Conservation (phyloP, 2,113 vertebrate species). For the Saccopteryx bilineata region DNA sequence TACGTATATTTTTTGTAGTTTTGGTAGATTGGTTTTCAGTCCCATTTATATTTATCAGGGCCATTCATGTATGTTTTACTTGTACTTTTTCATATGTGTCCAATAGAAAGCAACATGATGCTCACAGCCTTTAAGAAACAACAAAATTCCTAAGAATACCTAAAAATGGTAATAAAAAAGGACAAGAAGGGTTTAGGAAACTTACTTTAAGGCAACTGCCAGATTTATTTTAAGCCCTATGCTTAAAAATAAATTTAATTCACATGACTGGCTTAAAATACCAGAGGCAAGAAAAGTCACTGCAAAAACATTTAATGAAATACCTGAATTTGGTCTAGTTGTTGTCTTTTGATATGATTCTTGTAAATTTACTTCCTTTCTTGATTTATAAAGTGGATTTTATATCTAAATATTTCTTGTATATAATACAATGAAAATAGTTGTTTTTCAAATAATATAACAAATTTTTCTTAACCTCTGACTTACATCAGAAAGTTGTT, state of each 20-base stretch:
- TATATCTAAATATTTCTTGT: constrained; percentile 62
- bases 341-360: constrained; percentile 54
- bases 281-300: constrained; percentile 73
- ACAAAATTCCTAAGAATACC: constrained; percentile 79
- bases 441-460: constrained; percentile 45
- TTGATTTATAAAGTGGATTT: constrained; percentile 56
- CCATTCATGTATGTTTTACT: constrained; percentile 8
- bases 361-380: constrained; percentile 64
- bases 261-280: constrained; percentile 80
- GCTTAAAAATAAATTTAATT: constrained; percentile 83
- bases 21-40: background rate
- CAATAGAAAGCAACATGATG: constrained; percentile 67
- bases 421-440: constrained; percentile 68
- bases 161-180: constrained; percentile 84
- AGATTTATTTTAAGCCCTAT: constrained; percentile 82
- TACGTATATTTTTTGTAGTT: background rate
- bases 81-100: constrained; percentile 23
- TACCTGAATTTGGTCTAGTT: constrained; percentile 70
- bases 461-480: constrained; percentile 55
- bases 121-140: constrained; percentile 65
- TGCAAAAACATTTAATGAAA: constrained; percentile 77
- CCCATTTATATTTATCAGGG: background rate
- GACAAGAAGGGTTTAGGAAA: constrained; percentile 76
- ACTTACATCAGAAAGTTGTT: background rate
- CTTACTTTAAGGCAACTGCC: constrained; percentile 78